Conservation (phyloP, 1,140 invertebrate species). For the Apocrypta bakeri region DNA sequence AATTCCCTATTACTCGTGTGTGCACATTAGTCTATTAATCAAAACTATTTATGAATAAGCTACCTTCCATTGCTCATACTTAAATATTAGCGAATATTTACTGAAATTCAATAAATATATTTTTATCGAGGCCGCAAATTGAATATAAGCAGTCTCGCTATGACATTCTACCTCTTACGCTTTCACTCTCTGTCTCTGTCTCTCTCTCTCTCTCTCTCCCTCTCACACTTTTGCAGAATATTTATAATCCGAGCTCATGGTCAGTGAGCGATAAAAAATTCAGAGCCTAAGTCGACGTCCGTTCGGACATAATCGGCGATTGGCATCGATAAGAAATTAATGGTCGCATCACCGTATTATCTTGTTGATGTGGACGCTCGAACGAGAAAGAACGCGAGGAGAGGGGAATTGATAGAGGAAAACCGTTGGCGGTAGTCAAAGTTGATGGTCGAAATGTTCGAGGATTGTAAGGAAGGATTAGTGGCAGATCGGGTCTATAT, state of each 20-base stretch:
- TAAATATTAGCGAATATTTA: too few species aligned
- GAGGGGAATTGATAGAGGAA: neutral
- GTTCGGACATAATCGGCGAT: neutral
- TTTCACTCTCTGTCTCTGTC: neutral
- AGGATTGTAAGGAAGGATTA: neutral
- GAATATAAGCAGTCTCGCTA: too few species aligned
- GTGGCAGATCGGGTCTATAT: neutral
- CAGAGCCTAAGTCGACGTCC: neutral
- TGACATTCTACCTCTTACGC: neutral
- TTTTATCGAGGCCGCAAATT: too few species aligned
- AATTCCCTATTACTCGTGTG: too few species aligned
- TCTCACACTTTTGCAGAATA: neutral
- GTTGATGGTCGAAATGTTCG: neutral
- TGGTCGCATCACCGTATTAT: neutral
- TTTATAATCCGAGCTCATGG: neutral
- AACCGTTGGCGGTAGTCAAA: neutral
- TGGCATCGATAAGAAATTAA: constrained; percentile 26
- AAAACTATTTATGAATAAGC: too few species aligned
- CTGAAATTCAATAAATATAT: too few species aligned
- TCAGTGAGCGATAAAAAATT: constrained; percentile 9
- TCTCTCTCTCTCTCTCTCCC: neutral
- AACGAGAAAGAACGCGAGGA: neutral
- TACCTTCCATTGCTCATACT: too few species aligned
- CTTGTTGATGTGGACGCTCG: neutral
- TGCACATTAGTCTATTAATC: too few species aligned